Conservation (phyloP, 1,140 invertebrate species). For the Drosophila bocqueti region DNA sequence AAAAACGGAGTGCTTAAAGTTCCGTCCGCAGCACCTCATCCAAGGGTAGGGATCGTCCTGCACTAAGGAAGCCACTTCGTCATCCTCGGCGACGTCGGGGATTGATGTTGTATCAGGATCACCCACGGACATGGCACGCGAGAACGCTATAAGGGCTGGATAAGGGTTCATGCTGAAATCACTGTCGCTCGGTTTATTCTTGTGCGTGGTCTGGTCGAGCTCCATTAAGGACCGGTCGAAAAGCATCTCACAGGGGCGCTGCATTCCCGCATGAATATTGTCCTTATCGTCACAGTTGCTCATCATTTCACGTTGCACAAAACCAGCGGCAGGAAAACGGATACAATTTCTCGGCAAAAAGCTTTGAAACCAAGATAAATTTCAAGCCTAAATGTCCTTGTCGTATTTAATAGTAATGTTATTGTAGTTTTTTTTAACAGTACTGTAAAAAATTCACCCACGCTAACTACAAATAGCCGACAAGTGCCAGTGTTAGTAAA, state of each 20-base stretch:
- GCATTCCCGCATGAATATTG: too few relatives aligned
- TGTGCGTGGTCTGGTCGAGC: neutral
- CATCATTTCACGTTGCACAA: neutral
- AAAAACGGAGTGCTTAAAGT: conserved; percentile 15
- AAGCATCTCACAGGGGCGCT: neutral
- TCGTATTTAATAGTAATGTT: neutral
- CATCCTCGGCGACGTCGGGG: neutral
- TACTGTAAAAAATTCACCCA: neutral
- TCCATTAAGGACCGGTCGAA: neutral
- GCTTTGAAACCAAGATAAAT: neutral
- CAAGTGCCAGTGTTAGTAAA: neutral
- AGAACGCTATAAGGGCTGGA: neutral
- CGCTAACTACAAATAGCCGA: neutral
- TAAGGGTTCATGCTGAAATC: conserved; percentile 10
- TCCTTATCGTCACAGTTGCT: neutral
- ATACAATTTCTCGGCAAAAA: neutral
- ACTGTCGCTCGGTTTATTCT: neutral
- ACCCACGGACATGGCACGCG: neutral
- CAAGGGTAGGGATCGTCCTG: conserved; percentile 12
- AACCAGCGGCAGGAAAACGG: neutral
- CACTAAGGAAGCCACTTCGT: neutral
- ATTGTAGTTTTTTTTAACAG: too few relatives aligned
- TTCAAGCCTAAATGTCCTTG: neutral
- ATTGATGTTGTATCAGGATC: neutral
- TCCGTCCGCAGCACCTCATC: conserved; percentile 21